Conservation (phyloP, 2,113 vertebrate genomes). For the Neogale vison region DNA sequence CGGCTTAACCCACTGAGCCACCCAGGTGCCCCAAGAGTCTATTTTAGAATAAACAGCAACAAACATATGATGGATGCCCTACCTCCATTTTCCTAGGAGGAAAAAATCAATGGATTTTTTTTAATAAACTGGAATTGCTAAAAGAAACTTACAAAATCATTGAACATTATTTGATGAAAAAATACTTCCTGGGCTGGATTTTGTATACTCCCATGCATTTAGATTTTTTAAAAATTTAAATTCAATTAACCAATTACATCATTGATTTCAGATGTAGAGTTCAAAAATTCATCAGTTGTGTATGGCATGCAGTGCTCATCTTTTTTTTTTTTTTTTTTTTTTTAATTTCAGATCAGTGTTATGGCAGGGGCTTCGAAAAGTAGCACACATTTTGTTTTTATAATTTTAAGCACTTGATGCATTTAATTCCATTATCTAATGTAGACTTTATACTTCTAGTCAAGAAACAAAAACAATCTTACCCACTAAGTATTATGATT, state of each 20-base stretch:
- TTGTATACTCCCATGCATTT: background rate
- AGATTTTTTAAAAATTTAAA: too few relatives aligned
- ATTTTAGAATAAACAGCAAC: background rate
- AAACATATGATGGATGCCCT: background rate
- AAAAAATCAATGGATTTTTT: background rate
- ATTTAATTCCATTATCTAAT: background rate
- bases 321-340: background rate
- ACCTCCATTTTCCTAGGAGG: background rate
- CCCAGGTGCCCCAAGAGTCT: too few relatives aligned
- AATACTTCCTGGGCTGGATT: background rate
- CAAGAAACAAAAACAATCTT: background rate
- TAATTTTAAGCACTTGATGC: background rate
- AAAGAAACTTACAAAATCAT: background rate
- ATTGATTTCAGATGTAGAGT: too few relatives aligned
- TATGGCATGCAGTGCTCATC: too few relatives aligned
- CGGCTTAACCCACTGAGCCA: too few relatives aligned
- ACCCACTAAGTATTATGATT: background rate
- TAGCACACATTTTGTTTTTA: background rate
- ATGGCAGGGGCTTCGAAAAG: background rate
- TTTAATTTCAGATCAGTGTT: background rate
- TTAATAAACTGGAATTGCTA: background rate
- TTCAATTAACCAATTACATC: too few relatives aligned
- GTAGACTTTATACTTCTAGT: background rate
- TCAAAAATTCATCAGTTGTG: too few relatives aligned
- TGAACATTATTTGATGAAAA: background rate